Conservation (phyloP, 2,888 invertebrate species). For the Eueremaeus valkanovi region DNA sequence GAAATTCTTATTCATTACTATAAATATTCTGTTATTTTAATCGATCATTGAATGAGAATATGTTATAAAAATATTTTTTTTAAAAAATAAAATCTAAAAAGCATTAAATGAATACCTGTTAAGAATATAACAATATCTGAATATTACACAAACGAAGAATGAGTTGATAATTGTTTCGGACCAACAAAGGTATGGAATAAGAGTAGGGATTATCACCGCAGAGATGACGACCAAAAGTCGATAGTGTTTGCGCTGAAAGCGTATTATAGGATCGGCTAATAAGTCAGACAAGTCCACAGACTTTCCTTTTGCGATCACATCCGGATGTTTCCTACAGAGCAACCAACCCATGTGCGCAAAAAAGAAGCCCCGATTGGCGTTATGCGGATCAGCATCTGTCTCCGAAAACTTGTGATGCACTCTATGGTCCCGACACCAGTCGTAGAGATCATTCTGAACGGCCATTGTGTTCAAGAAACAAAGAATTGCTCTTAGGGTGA, state of each 20-base stretch:
- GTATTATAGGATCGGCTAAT: constrained; percentile 43
- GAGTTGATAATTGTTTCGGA: constrained; percentile 70
- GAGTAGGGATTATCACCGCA: constrained; percentile 61
- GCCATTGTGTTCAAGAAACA: constrained; percentile 34
- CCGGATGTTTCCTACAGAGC: constrained; percentile 44
- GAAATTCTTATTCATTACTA: no score
- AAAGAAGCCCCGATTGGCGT: constrained; percentile 46
- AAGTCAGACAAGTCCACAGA: constrained; percentile 43
- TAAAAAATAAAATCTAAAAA: background rate
- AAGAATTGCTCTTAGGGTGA: constrained; percentile 13
- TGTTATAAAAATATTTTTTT: no score
- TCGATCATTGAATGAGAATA: no score
- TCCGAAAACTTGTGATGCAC: constrained; percentile 53
- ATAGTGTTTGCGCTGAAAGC: constrained; percentile 51
- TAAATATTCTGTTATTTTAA: no score
- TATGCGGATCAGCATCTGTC: constrained; percentile 47
- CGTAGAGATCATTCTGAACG: constrained; percentile 52
- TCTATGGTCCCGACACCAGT: constrained; percentile 53
- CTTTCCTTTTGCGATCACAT: constrained; percentile 41
- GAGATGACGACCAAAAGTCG: constrained; percentile 52
- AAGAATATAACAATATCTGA: constrained; percentile 82
- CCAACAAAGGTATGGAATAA: constrained; percentile 78
- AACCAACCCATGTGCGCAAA: constrained; percentile 47
- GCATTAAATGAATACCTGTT: constrained; percentile 58
- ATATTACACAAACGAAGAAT: constrained; percentile 73